Conservation (phyloP, 2,113 vertebrate genomes). For the Laticauda laticaudata region DNA sequence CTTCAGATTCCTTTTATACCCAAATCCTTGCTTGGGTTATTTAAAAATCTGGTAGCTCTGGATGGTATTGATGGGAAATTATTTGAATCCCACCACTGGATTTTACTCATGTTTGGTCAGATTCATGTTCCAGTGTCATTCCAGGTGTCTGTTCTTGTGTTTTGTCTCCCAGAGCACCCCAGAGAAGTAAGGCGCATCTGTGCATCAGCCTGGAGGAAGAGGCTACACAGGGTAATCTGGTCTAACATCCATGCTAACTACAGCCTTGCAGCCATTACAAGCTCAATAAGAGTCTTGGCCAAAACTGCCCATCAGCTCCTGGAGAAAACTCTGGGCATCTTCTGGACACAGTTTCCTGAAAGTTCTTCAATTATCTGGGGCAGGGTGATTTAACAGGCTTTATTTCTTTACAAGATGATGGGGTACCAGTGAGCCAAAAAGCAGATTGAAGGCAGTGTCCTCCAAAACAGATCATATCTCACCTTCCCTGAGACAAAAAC, state of each 20-base stretch:
- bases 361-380: neutral
- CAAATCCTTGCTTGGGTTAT: neutral
- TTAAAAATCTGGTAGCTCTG: too few species aligned
- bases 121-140: too few species aligned
- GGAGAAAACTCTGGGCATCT: neutral
- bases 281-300: neutral
- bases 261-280: neutral
- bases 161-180: neutral
- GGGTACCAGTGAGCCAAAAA: neutral
- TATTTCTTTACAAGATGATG: neutral
- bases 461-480: neutral
- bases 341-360: neutral
- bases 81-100: too few species aligned
- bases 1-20: neutral
- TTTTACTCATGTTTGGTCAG: too few species aligned
- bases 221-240: neutral
- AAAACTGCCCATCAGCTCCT: neutral
- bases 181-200: neutral
- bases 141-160: too few species aligned
- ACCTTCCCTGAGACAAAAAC: neutral
- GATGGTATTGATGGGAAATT: too few species aligned
- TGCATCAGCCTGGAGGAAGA: neutral
- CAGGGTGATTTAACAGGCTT: neutral
- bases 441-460: neutral
- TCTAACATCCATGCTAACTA: neutral